phyloP scores from a whole-genome alignment of 2,888 invertebrate genomes.

The Pristionchus japonicus region DNA sequence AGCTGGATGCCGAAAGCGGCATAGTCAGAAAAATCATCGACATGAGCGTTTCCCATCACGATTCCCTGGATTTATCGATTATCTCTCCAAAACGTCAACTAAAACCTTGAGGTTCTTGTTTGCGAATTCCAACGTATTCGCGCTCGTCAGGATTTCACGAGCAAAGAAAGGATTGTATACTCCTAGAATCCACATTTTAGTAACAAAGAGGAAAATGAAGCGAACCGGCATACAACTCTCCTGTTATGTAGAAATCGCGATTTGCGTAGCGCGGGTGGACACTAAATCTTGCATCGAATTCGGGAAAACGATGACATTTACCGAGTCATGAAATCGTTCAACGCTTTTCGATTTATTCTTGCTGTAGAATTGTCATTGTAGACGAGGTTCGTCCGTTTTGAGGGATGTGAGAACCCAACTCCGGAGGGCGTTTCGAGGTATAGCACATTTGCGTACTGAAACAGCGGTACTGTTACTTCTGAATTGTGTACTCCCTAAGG shows the following conservation, averaged over 20 bases:
- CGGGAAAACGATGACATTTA: not conserved
- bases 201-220: no score
- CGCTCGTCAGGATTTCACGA: not conserved
- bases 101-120: not conserved
- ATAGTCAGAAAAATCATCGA: not conserved
- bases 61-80: not conserved
- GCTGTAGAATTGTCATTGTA: not conserved
- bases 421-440: not conserved
- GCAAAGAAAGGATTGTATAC: not conserved
- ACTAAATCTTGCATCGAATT: not conserved
- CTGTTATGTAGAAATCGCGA: not conserved
- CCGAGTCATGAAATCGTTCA: not conserved
- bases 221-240: not conserved
- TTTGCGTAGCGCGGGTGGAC: not conserved
- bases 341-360: not conserved
- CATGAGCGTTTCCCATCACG: not conserved
- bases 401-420: not conserved
- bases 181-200: no score
- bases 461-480: not conserved
- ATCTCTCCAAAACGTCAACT: no score
- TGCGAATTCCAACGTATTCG: not conserved
- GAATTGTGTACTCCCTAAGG: not conserved
- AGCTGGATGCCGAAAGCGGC: not conserved
- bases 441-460: not conserved
- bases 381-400: not conserved